Conservation (phyloP, 2,797 vertebrate species). For the Craterocephalus amniculus region DNA sequence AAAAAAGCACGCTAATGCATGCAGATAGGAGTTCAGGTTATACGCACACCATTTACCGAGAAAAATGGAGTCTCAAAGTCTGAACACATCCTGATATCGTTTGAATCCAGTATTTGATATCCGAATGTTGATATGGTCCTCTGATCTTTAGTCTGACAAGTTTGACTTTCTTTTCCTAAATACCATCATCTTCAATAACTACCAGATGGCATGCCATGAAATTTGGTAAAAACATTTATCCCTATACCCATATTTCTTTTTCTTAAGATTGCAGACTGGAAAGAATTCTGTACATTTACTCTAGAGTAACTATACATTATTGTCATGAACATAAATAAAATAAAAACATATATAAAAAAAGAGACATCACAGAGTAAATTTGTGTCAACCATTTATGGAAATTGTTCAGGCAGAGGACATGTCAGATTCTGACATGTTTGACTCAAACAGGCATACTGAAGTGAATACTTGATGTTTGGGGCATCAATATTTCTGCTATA, state of each 20-base stretch:
- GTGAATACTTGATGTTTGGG: conserved; percentile 37
- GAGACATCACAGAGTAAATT: conserved; percentile 11
- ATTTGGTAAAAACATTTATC: background rate
- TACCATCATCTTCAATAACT: background rate
- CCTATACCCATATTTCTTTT: too few species aligned
- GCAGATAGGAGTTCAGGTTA: too few species aligned
- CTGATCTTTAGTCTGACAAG: too few species aligned
- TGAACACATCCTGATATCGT: background rate
- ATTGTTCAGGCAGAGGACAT: conserved; percentile 59
- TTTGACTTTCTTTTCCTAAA: background rate
- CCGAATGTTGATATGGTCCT: too few species aligned
- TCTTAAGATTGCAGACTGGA: too few species aligned
- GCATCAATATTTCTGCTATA: conserved; percentile 46
- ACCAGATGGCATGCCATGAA: background rate
- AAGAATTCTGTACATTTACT: too few species aligned
- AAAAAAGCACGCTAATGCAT: too few species aligned
- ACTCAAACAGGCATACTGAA: conserved; percentile 51
- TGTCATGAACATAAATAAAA: background rate
- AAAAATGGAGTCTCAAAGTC: too few species aligned
- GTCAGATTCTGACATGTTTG: conserved; percentile 61
- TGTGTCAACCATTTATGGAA: conserved; percentile 77
- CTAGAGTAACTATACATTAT: background rate
- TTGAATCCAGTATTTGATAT: background rate
- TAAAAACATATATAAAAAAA: conserved; percentile 3
- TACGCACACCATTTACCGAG: too few species aligned